Percentiles rank a stretch among this genome's conserved stretches.
phyloP scores from a whole-genome alignment of 2,797 vertebrate genomes.

The Xiphophorus birchmanni region DNA sequence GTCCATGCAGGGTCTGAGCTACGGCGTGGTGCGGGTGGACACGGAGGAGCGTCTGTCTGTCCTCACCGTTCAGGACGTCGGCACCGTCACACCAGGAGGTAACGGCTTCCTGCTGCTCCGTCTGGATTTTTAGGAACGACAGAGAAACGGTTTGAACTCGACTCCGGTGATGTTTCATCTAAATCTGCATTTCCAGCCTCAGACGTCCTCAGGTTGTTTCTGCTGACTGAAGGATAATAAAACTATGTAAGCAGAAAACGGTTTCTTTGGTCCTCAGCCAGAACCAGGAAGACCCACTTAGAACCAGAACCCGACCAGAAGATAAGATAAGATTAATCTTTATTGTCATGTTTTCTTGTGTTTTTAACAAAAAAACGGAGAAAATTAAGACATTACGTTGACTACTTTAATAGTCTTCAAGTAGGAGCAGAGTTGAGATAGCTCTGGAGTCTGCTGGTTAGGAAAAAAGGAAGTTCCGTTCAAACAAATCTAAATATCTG shows the following conservation, averaged over 20 bases:
- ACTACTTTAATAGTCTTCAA: too few species aligned
- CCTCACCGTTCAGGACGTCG: slow-evolving; percentile 96
- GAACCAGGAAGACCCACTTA: not conserved
- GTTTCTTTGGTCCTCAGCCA: not conserved
- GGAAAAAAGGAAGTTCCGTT: too few species aligned
- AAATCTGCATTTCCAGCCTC: not conserved
- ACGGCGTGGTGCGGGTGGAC: slow-evolving; percentile 94
- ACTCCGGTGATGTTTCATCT: not conserved
- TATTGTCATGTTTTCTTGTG: too few species aligned
- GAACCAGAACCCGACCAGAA: not conserved
- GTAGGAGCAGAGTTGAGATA: too few species aligned
- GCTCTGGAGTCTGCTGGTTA: too few species aligned
- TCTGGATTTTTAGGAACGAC: not conserved
- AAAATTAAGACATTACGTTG: too few species aligned
- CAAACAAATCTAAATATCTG: too few species aligned
- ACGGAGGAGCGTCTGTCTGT: slow-evolving; percentile 96
- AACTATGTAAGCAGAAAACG: too few species aligned
- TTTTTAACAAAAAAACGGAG: too few species aligned
- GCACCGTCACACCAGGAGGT: slow-evolving; percentile 97
- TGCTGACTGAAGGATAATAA: not conserved
- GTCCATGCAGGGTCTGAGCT: slow-evolving; percentile 96
- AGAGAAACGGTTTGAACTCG: not conserved
- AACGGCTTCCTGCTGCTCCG: slow-evolving; percentile 6
- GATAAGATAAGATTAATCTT: too few species aligned
- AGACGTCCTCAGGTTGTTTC: not conserved